Percentiles rank a stretch among this genome's conserved stretches.
phyloP scores from a whole-genome alignment of 2,888 invertebrate genomes.

The Apamea sordens region DNA sequence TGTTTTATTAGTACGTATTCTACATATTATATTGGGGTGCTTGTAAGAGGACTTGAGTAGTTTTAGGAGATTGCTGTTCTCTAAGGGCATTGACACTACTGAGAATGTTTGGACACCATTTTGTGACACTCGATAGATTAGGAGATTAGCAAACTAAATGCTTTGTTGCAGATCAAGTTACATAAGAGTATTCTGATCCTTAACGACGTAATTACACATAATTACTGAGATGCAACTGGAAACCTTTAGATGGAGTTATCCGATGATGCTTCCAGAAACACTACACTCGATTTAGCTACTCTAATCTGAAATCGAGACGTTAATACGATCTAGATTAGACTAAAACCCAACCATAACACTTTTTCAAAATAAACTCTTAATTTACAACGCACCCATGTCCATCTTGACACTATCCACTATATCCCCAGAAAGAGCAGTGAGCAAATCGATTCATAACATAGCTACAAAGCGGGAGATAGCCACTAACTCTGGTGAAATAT shows the following conservation, averaged over 20 bases:
- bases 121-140: neutral
- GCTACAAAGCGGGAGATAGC: conserved; percentile 53
- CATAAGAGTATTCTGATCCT: conserved; percentile 13
- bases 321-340: conserved; percentile 8
- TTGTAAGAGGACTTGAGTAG: conserved; percentile 43
- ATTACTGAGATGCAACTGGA: conserved; percentile 4
- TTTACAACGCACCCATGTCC: conserved; percentile 31
- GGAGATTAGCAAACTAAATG: neutral
- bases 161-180: neutral
- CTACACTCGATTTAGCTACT: neutral
- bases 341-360: neutral
- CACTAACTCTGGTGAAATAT: conserved; percentile 69
- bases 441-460: conserved; percentile 61
- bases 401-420: conserved; percentile 45
- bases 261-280: neutral
- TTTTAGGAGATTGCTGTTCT: conserved; percentile 30
- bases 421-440: conserved; percentile 37
- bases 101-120: neutral
- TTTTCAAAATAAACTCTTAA: conserved; percentile 30
- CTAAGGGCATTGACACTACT: conserved; percentile 32
- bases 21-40: conserved; percentile 71
- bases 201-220: neutral
- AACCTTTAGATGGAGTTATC: neutral
- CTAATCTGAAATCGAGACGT: neutral
- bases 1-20: conserved; percentile 76